Percentiles rank a stretch among this genome's conserved stretches.
phyloP scores from a whole-genome alignment of 2,888 invertebrate species.

The Scaeva pyrastri region DNA sequence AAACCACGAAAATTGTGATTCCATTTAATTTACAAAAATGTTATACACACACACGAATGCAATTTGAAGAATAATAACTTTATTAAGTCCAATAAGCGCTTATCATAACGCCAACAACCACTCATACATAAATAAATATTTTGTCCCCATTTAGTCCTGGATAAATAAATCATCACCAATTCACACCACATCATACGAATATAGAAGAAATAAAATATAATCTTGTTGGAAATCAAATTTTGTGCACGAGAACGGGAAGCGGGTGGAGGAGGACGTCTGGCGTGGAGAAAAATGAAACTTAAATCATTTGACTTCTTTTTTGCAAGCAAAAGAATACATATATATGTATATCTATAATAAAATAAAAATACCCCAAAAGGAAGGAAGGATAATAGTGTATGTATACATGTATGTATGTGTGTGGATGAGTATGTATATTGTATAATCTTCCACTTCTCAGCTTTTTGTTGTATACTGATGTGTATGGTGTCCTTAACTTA shows the following conservation, averaged over 20 bases:
- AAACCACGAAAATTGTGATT: not conserved
- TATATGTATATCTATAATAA: not conserved
- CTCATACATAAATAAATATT: not conserved
- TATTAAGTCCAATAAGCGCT: constrained; percentile 2
- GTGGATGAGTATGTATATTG: not conserved
- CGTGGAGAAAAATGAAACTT: not conserved
- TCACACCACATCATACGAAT: constrained; percentile 7
- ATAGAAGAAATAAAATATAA: constrained; percentile 4
- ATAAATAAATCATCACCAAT: constrained; percentile 34
- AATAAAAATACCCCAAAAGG: constrained; percentile 11
- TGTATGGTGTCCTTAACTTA: constrained; percentile 31
- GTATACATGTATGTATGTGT: too few relatives aligned
- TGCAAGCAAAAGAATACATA: not conserved
- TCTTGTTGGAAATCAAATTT: not conserved
- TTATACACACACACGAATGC: not conserved
- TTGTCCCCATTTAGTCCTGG: not conserved
- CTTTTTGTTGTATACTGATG: not conserved
- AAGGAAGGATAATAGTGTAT: too few relatives aligned
- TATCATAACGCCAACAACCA: not conserved
- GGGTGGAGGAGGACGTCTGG: not conserved
- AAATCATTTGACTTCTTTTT: constrained; percentile 20
- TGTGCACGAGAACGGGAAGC: too few relatives aligned
- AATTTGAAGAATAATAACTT: not conserved
- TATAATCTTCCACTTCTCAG: not conserved
- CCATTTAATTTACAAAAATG: not conserved